A percentile compares a stretch with the other conserved stretches of the same genome.
phyloP scores from a whole-genome alignment of 2,797 vertebrate species.

The Phrynocephalus vlangalii region DNA sequence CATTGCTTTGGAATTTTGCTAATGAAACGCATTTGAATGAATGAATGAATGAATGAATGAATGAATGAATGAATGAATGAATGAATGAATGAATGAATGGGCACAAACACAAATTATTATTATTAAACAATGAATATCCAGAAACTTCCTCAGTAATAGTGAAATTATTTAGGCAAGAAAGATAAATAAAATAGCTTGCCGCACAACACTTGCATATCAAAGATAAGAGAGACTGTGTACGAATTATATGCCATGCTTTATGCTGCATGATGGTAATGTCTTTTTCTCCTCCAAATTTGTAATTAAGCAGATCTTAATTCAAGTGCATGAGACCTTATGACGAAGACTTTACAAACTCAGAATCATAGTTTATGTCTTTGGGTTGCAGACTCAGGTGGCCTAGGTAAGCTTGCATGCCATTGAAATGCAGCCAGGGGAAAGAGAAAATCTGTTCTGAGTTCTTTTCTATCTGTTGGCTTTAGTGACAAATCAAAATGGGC shows the following conservation, averaged over 20 bases:
- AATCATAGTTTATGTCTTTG: conserved; percentile 24
- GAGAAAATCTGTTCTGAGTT: not conserved
- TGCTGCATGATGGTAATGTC: conserved; percentile 2
- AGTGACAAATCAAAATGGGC: conserved; percentile 30
- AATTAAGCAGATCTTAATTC: conserved; percentile 29
- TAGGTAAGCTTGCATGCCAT: not conserved
- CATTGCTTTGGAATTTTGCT: not conserved
- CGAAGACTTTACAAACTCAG: conserved; percentile 26
- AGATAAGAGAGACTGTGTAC: too few relatives aligned
- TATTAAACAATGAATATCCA: too few relatives aligned
- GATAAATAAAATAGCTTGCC: too few relatives aligned
- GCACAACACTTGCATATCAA: too few relatives aligned
- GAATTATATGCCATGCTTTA: not conserved
- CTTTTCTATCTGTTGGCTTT: not conserved
- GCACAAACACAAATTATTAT: too few relatives aligned
- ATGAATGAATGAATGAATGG: too few relatives aligned
- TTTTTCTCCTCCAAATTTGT: conserved; percentile 23
- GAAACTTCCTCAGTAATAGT: too few relatives aligned
- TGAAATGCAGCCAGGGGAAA: not conserved
- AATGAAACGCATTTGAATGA: not conserved
- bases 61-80: too few relatives aligned
- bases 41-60: too few relatives aligned
- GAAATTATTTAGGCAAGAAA: too few relatives aligned
- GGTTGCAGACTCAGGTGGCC: not conserved
- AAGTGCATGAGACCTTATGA: conserved; percentile 11